Conservation (phyloP, 2,888 invertebrate genomes). For the Yponomeuta malinellus region DNA sequence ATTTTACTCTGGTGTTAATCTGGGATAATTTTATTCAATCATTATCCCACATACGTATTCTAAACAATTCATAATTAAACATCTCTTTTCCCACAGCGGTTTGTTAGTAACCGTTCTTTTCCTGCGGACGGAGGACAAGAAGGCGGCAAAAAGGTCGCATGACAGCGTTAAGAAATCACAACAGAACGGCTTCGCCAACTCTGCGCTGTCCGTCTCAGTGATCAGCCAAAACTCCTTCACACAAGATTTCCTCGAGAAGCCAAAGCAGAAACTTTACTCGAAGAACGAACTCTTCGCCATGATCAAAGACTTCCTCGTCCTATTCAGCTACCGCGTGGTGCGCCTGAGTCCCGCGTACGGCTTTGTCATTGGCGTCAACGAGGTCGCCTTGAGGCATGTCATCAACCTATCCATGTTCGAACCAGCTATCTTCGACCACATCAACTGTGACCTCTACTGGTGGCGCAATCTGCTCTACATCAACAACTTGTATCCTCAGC, state of each 20-base stretch:
- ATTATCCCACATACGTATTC: not conserved
- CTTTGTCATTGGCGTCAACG: slow-evolving; percentile 84
- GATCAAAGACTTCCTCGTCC: slow-evolving; percentile 65
- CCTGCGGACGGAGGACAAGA: slow-evolving; percentile 78
- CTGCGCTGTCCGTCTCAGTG: slow-evolving; percentile 57
- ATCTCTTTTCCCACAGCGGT: slow-evolving; percentile 63
- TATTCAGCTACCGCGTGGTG: slow-evolving; percentile 75
- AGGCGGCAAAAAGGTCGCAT: slow-evolving; percentile 41
- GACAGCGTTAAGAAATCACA: slow-evolving; percentile 45
- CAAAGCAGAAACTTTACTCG: slow-evolving; percentile 48
- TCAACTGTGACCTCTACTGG: slow-evolving; percentile 86
- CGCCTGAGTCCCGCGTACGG: slow-evolving; percentile 89
- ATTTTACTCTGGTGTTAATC: no score
- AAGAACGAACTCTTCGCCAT: slow-evolving; percentile 51
- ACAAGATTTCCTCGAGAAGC: slow-evolving; percentile 57
- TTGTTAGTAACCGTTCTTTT: slow-evolving; percentile 83
- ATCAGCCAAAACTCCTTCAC: slow-evolving; percentile 66
- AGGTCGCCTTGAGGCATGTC: slow-evolving; percentile 82
- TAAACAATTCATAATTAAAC: not conserved
- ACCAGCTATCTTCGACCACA: slow-evolving; percentile 80
- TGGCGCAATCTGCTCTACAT: slow-evolving; percentile 90
- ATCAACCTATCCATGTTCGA: slow-evolving; percentile 84
- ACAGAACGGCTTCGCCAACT: slow-evolving; percentile 62
- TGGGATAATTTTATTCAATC: not conserved
- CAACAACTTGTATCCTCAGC: slow-evolving; percentile 85